Evolutionary conservation across 2,797 vertebrate species (phyloP).

Genomic region (Typhlichthys eigenmanni): DNA sequence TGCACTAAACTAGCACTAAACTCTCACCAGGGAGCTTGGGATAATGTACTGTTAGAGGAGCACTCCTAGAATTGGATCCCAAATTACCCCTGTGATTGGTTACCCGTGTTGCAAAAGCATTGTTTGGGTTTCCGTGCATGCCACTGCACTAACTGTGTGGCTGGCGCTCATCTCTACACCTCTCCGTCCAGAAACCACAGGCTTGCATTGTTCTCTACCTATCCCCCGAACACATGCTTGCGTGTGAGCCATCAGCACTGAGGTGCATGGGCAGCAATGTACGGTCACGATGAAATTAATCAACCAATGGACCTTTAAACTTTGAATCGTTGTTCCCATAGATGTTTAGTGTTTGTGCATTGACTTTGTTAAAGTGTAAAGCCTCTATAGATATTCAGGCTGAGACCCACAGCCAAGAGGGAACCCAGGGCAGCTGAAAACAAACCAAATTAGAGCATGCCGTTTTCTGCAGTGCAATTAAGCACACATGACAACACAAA

Average conservation of each 20-base stretch:
- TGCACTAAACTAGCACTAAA: conserved; percentile 1
- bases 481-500: conserved; percentile 56
- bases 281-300: too few relatives aligned
- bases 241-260: too few relatives aligned
- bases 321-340: conserved; percentile 40
- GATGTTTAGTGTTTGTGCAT: conserved; percentile 45
- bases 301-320: too few relatives aligned
- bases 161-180: too few relatives aligned
- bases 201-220: too few relatives aligned
- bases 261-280: neutral
- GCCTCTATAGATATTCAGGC: conserved; percentile 52
- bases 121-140: too few relatives aligned
- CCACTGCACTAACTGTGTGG: too few relatives aligned
- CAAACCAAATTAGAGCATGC: conserved; percentile 63
- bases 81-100: too few relatives aligned
- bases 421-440: conserved; percentile 61
- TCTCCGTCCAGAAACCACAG: too few relatives aligned
- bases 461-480: conserved; percentile 66
- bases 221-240: too few relatives aligned
- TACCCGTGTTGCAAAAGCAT: too few relatives aligned
- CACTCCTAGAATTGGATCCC: neutral
- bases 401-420: conserved; percentile 58
- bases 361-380: conserved; percentile 53
- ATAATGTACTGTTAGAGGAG: conserved; percentile 18
- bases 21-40: conserved; percentile 7